Percentiles rank a stretch among this genome's conserved stretches.
phyloP scores from a whole-genome alignment of 2,113 vertebrate species.

The Halcyon malimbica region DNA sequence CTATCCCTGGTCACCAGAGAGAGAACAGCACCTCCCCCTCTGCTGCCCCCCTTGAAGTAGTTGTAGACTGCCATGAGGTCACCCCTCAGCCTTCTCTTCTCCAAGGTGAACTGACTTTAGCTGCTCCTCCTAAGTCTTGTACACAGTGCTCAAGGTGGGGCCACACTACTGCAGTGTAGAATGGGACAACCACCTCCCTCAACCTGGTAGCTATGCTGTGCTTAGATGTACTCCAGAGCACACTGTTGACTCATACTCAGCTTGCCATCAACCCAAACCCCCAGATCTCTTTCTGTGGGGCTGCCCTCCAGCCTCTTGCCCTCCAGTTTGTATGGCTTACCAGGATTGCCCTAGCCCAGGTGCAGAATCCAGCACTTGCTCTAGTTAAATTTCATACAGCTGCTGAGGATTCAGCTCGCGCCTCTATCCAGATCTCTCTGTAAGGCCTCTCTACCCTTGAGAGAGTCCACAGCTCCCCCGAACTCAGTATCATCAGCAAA shows the following conservation, averaged over 20 bases:
- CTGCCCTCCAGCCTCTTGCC: not conserved
- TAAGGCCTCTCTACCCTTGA: not conserved
- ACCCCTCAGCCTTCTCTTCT: not conserved
- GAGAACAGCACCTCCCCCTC: not conserved
- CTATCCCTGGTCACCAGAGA: not conserved
- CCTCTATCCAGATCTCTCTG: not conserved
- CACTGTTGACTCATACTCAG: not conserved
- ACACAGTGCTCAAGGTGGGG: not conserved
- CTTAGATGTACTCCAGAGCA: not conserved
- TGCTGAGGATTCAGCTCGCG: not conserved
- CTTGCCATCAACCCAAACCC: not conserved
- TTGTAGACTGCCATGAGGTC: not conserved
- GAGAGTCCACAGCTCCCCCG: not conserved
- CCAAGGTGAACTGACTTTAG: not conserved
- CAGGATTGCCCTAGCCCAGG: not conserved
- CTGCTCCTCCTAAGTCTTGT: accelerated
- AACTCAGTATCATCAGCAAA: not conserved
- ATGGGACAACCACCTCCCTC: not conserved
- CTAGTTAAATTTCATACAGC: not conserved
- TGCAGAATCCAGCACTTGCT: not conserved
- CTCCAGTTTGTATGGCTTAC: not conserved
- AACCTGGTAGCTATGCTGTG: accelerated
- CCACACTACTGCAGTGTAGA: accelerated
- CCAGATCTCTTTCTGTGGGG: not conserved
- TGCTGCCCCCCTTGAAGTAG: not conserved